Evolutionary conservation across 2,113 vertebrate genomes (phyloP).

Genomic region (Tenebrosternarchus preto): DNA sequence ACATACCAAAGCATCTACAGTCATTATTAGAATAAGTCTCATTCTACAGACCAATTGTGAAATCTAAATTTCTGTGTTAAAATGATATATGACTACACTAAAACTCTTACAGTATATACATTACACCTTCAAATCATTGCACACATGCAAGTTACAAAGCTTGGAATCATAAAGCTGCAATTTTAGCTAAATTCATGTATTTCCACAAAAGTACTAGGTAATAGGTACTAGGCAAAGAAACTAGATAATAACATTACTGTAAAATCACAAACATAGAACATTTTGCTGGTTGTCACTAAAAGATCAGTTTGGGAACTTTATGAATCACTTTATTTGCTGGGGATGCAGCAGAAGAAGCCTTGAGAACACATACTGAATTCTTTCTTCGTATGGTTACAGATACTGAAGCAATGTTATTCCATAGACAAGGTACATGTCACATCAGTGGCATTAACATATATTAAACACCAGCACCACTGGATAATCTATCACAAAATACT

Average conservation of each 20-base stretch:
- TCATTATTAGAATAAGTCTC: neutral
- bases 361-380: neutral
- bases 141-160: neutral
- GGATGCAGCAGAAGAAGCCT: slow-evolving; percentile 1
- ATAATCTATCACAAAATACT: slow-evolving; percentile 19
- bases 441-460: slow-evolving; percentile 17
- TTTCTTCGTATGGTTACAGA: neutral
- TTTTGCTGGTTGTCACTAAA: neutral
- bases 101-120: neutral
- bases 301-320: neutral
- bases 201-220: too few species aligned
- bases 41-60: neutral
- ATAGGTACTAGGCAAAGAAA: too few species aligned
- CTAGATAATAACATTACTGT: neutral
- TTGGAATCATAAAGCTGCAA: neutral
- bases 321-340: slow-evolving; percentile 8
- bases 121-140: neutral
- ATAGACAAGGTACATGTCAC: neutral
- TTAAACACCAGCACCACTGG: slow-evolving; percentile 4
- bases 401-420: neutral
- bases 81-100: neutral
- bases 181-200: too few species aligned
- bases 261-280: neutral
- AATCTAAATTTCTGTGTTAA: neutral
- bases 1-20: neutral